These are phyloP conservation scores for Papilio elwesi DNA, from an alignment of 2,888 invertebrate genomes.

Conservation along the genomic window DNA sequence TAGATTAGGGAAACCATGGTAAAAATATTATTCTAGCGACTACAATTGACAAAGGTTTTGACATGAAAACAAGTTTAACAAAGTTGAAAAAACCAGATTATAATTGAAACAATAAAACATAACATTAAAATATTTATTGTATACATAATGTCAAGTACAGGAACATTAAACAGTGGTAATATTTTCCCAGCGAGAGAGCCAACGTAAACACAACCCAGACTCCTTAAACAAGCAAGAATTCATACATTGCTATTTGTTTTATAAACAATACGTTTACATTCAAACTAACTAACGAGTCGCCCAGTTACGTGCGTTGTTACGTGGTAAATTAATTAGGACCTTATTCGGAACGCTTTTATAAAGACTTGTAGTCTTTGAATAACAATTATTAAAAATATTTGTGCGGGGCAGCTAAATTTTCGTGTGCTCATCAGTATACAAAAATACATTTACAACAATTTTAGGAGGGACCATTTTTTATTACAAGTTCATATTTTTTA, in stretches of 20 bases:
- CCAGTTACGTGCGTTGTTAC: constrained; percentile 10
- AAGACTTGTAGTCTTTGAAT: too few relatives aligned
- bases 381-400: background rate
- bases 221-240: constrained; percentile 30
- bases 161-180: constrained; percentile 16
- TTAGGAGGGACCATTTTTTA: too few relatives aligned
- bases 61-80: background rate
- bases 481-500: too few relatives aligned
- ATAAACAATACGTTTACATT: constrained; percentile 32
- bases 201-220: constrained; percentile 17
- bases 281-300: constrained; percentile 19
- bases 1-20: background rate
- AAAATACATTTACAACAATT: too few relatives aligned
- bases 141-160: background rate
- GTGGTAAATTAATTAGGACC: constrained; percentile 23
- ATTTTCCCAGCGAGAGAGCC: constrained; percentile 22
- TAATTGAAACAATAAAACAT: background rate
- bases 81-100: background rate
- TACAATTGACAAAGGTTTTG: background rate
- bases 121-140: background rate
- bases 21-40: background rate
- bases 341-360: background rate
- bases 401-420: too few relatives aligned
- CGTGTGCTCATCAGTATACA: too few relatives aligned
- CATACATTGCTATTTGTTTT: constrained; percentile 35